Conservation (phyloP, 2,888 invertebrate genomes). For the Thysanoteuthis rhombus region DNA sequence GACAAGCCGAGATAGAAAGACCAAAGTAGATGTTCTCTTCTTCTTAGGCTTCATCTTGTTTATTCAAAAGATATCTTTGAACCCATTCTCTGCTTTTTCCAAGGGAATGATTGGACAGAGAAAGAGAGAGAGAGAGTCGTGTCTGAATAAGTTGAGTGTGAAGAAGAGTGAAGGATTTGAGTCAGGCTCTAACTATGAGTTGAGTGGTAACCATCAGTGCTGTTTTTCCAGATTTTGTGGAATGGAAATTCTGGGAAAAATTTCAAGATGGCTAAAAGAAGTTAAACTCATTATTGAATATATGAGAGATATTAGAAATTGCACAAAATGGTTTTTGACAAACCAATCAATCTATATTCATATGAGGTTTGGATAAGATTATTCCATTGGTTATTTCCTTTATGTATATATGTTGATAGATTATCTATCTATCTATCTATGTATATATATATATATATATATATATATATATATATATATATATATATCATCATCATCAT, state of each 20-base stretch:
- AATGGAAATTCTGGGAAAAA: background rate
- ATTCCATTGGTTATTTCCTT: background rate
- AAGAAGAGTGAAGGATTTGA: background rate
- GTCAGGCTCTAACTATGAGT: background rate
- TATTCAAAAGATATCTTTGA: slow-evolving; percentile 12
- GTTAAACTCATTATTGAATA: background rate
- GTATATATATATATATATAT: too few species aligned
- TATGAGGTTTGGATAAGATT: background rate
- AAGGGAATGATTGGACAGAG: background rate
- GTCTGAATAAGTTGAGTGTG: background rate
- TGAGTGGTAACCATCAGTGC: background rate
- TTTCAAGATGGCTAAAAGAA: background rate
- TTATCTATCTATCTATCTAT: too few species aligned
- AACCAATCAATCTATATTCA: too few species aligned
- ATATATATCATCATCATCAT: too few species aligned
- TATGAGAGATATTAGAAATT: background rate
- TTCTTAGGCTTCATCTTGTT: background rate
- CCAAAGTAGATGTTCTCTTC: background rate
- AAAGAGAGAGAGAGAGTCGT: too few species aligned
- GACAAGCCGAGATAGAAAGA: background rate
- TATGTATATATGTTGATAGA: too few species aligned
- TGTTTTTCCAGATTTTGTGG: background rate
- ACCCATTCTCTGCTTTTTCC: background rate
- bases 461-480: too few species aligned
- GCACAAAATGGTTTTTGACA: background rate